Evolutionary conservation across 2,113 vertebrate genomes (phyloP), one percentile per base, ranked within the genome.

Genomic region (Seriola aureovittata): DNA sequence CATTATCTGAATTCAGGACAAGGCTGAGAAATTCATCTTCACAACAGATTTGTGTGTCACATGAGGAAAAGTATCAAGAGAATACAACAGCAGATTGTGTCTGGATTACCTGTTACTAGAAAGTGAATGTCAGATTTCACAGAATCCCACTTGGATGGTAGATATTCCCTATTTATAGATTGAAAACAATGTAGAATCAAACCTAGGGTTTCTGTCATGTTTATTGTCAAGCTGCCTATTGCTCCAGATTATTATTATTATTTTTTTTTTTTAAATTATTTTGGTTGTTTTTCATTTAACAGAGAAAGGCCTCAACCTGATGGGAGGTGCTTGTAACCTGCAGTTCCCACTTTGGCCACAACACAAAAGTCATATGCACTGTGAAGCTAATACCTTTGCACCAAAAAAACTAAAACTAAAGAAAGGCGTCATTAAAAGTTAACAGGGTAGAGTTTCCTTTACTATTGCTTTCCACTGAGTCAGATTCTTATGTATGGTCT

Each of bases 401-500:
- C 8, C 8, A 9, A 10, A 10, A 36, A 17, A 19, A 62, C 3
- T 34, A 19, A 64, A 40, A 64, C 4, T 38, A 5, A 71, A 79
- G 32, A 62, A 19, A 72, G 67, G 50, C 12, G 29, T 54, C 44
- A 70, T 73, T 70, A 40, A 77, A 88, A 68, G 70, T 78, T 52
- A 46, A 46, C 44, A 46, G 13, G 16, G 46, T 17, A 17, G 46
- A 48, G 46, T 48, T 78, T 11, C 12, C 34, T 16, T 25, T 46
- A 44, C 25, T n/a, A 3, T 32, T 44, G 32, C 25, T 68, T 36
- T 59, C 29, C 16, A n/a, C 54, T 36, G 0, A 2, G 42, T 79
- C 46, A 63, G 71, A 68, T 88, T 82, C 13, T 38, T 69, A 80
- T 85, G 81, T 78, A 82, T n/a, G 48, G 60, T 46, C 55, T 75